Conservation (phyloP, 2,113 vertebrate species). For the Carassius auratus region DNA sequence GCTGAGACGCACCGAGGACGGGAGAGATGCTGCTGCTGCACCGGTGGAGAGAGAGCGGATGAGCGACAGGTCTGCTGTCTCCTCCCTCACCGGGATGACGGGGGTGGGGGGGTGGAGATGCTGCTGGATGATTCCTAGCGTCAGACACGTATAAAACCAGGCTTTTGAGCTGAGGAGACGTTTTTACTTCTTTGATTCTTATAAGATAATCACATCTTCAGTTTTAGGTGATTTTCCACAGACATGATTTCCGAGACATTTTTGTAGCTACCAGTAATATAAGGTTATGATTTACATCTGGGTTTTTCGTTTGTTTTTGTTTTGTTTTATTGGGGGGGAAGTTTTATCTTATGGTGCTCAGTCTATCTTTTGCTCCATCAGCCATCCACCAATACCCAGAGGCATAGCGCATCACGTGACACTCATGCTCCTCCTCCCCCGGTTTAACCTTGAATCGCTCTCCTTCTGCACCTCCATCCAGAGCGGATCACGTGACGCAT, state of each 20-base stretch:
- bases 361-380: neutral
- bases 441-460: constrained; percentile 40
- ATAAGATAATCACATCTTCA: neutral
- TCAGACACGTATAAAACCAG: too few relatives aligned
- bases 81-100: constrained; percentile 12
- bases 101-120: neutral
- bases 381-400: neutral
- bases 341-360: too few relatives aligned
- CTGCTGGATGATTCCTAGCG: neutral
- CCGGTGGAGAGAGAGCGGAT: neutral
- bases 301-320: too few relatives aligned
- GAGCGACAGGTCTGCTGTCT: neutral
- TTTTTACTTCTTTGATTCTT: too few relatives aligned
- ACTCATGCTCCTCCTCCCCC: neutral
- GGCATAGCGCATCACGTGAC: constrained; percentile 14
- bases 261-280: neutral
- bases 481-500: neutral
- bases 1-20: too few relatives aligned
- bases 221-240: neutral
- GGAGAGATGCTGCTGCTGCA: neutral
- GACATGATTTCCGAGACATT: too few relatives aligned
- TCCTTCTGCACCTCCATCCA: neutral
- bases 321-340: too few relatives aligned
- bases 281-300: neutral
- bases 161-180: too few relatives aligned